Percentiles rank a stretch among this genome's conserved stretches.
Evolutionary conservation across 2,888 invertebrate species (phyloP).

Genomic region (Scaeva pyrastri): DNA sequence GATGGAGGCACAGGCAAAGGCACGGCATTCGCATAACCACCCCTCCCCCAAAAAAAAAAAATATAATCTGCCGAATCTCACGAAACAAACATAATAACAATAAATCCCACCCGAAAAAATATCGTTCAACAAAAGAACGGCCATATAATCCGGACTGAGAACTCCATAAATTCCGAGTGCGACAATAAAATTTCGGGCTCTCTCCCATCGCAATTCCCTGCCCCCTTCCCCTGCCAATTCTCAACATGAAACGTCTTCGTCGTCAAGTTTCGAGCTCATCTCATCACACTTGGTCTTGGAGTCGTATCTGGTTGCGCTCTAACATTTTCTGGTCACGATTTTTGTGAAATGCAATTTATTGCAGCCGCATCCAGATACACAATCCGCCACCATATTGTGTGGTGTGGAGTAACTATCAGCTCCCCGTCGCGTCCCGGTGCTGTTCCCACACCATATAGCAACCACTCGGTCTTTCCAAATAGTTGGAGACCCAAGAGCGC

Average conservation of each 20-base stretch:
- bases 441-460: no score
- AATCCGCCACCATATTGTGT: slow-evolving; percentile 47
- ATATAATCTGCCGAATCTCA: slow-evolving; percentile 28
- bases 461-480: slow-evolving; percentile 23
- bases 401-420: neutral
- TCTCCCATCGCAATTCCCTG: no score
- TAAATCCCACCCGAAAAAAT: slow-evolving; percentile 56
- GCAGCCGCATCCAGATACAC: slow-evolving; percentile 73
- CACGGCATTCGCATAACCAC: neutral
- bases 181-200: slow-evolving; percentile 68
- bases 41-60: slow-evolving; percentile 28
- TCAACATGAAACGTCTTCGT: slow-evolving; percentile 12
- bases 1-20: neutral
- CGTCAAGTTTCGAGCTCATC: slow-evolving; percentile 20
- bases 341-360: slow-evolving; percentile 75
- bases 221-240: slow-evolving; percentile 26
- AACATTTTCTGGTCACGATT: slow-evolving; percentile 76
- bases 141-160: slow-evolving; percentile 64
- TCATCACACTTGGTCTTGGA: slow-evolving; percentile 47
- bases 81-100: slow-evolving; percentile 70
- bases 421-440: no score
- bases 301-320: slow-evolving; percentile 51
- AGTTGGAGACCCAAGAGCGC: slow-evolving; percentile 50
- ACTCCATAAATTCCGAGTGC: slow-evolving; percentile 71
- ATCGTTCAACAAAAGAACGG: slow-evolving; percentile 46